Evolutionary conservation across 2,888 invertebrate species (phyloP).

Genomic region (Argyresthia albistria): DNA sequence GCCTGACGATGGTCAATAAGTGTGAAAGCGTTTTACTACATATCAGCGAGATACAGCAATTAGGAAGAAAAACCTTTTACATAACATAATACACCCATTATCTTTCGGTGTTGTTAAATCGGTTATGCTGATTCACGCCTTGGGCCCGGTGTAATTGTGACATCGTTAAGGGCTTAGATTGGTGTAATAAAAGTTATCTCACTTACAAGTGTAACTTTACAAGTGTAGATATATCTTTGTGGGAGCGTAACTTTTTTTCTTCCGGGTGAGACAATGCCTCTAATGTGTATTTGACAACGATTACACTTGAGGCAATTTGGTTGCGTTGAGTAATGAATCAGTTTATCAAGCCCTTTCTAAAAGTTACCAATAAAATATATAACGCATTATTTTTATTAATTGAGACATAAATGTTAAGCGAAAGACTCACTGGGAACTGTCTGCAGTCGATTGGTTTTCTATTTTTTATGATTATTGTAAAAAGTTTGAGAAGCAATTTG

Average conservation of each 20-base stretch:
- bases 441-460: no score
- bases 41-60: background rate
- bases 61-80: conserved; percentile 1
- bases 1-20: no score
- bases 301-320: background rate
- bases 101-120: background rate
- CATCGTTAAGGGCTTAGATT: background rate
- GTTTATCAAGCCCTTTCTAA: background rate
- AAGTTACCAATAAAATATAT: no score
- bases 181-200: background rate
- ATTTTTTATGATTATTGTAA: no score
- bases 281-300: background rate
- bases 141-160: background rate
- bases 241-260: background rate
- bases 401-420: no score
- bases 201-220: background rate
- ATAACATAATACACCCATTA: background rate
- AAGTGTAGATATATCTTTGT: no score
- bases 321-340: no score
- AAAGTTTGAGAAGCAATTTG: no score
- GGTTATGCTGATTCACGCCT: background rate
- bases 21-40: background rate
- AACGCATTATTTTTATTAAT: no score
- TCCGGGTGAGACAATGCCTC: background rate
- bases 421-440: no score